Base-by-base conservation (phyloP, 2,797 vertebrate species). In the Benthosema pterotum region DNA sequence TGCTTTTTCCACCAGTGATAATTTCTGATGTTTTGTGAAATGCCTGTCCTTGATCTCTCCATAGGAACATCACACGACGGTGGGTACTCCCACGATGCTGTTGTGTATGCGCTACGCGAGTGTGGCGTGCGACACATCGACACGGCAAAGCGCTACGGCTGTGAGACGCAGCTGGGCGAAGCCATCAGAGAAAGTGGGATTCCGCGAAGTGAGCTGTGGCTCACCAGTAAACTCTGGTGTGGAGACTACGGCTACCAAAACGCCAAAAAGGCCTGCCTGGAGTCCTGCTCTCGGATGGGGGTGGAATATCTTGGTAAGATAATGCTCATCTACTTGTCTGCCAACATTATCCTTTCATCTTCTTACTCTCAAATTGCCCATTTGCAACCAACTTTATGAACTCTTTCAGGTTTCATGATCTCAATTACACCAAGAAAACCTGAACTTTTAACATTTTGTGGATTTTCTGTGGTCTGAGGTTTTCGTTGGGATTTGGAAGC, bases 201-300 rank as follows among this genome's bases (percentile, higher is more conserved):
- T 28, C 80, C 82, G 12, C 61, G 80, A 7, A 74, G 90, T 55
- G 80, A 91, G 5, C 80, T 95, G 45, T 95, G 94, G 93, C 61
- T 95, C 82, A 95, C 94, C 2, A 93, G 85, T 60, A 94, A 94
- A 60, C 87, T 95, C 32, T 95, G 94, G 91, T 88, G 80, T 0
- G 67, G 46, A 2, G 91, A 94, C 75, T 93, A 90, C 5, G 91
- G 92, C 60, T 92, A 91, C 76, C 72, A 77, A 42, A 82, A 72
- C n/a, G 73, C 91, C 13, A 91, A 85, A 70, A 79, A 83, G 60
- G 91, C 92, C 61, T 94, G 87, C 67, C 32, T 86, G 13, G 87
- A 91, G 7, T 94, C 93, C 0, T 92, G 89, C 72, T 68, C 80
- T 53, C 76, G 64, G 32, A 93, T 94, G 64, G 90, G 88, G 12